These are phyloP conservation scores for Pyrgus malvae DNA, from an alignment of 2,888 invertebrate genomes.

Conservation along the genomic window DNA sequence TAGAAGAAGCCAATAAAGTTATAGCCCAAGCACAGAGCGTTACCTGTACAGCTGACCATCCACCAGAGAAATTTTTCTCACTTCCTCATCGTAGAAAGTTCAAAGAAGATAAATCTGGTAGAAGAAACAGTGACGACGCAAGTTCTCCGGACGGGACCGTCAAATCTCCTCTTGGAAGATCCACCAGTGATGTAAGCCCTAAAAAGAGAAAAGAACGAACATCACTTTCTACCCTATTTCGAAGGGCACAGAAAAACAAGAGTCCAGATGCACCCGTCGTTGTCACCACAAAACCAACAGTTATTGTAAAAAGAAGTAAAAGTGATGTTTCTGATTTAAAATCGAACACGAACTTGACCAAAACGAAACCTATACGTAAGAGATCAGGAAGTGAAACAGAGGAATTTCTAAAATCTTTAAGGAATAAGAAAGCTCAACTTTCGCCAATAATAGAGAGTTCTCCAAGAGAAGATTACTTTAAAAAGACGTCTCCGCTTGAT, in stretches of 20 bases:
- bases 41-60: constrained; percentile 83
- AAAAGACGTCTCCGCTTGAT: constrained; percentile 68
- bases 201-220: constrained; percentile 79
- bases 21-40: constrained; percentile 88
- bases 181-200: constrained; percentile 80
- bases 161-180: constrained; percentile 74
- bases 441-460: constrained; percentile 91
- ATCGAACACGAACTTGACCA: constrained; percentile 70
- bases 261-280: constrained; percentile 77
- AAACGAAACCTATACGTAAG: constrained; percentile 77
- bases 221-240: constrained; percentile 85
- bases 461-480: constrained; percentile 86
- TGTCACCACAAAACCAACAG: constrained; percentile 64
- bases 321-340: constrained; percentile 85
- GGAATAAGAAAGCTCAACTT: constrained; percentile 85
- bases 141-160: constrained; percentile 50
- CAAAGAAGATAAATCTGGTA: constrained; percentile 60
- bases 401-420: constrained; percentile 76
- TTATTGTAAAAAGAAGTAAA: constrained; percentile 81
- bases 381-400: constrained; percentile 84
- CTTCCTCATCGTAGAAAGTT: constrained; percentile 84
- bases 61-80: constrained; percentile 86
- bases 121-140: constrained; percentile 81
- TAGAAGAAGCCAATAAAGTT: constrained; percentile 89
- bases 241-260: constrained; percentile 80